These are phyloP conservation scores for Oegoconia quadripuncta DNA, from an alignment of 2,888 invertebrate species.

Conservation along the genomic window DNA sequence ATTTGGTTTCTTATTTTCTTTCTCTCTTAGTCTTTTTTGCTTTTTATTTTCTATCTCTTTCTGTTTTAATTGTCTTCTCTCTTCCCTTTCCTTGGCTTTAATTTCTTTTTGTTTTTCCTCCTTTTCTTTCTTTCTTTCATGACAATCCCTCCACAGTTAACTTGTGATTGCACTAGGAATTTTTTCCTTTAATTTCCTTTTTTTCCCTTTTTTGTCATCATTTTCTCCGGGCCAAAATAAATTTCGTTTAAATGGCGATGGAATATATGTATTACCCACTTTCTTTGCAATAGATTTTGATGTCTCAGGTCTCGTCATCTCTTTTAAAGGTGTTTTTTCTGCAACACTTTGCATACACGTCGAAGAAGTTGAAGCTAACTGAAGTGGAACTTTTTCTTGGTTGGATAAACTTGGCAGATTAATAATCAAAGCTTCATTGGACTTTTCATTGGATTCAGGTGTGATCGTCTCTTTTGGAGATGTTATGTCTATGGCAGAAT, in stretches of 20 bases:
- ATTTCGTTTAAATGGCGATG: not conserved
- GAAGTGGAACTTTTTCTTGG: not conserved
- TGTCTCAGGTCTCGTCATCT: not conserved
- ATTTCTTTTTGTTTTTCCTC: no score
- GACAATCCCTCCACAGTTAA: not conserved
- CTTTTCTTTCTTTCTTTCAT: no score
- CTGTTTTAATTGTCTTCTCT: slow-evolving; percentile 6
- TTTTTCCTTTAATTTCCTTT: no score
- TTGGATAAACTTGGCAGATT: not conserved
- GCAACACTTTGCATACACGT: not conserved
- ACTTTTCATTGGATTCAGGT: not conserved
- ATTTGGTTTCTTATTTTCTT: slow-evolving; percentile 1
- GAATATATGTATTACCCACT: no score
- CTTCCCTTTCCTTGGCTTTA: not conserved
- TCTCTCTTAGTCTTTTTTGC: not conserved
- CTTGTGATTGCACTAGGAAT: not conserved
- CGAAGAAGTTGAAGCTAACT: not conserved
- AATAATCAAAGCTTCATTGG: not conserved
- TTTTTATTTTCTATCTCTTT: slow-evolving; percentile 5
- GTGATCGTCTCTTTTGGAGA: no score
- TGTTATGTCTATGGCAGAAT: no score
- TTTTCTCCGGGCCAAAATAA: not conserved
- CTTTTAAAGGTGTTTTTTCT: not conserved
- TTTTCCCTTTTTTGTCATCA: not conserved
- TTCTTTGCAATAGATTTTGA: no score